phyloP scores from a whole-genome alignment of 2,888 invertebrate genomes.

The Hypena proboscidalis region DNA sequence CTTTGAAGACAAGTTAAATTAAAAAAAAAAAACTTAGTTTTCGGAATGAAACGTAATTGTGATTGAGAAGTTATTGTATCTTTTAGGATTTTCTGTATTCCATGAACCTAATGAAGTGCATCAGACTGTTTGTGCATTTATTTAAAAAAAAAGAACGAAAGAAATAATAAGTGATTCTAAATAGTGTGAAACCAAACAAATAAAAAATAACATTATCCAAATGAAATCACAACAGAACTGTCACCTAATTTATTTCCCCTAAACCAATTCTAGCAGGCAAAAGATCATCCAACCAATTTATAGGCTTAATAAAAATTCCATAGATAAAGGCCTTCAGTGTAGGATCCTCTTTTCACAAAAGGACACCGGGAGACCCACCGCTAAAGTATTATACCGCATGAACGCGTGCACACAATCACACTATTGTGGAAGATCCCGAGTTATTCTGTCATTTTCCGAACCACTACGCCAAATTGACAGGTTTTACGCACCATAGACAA shows the following conservation, averaged over 20 bases:
- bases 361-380: conserved; percentile 26
- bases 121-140: too few relatives aligned
- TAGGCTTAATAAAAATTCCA: conserved; percentile 33
- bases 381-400: conserved; percentile 43
- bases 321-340: conserved; percentile 36
- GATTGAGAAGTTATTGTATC: too few relatives aligned
- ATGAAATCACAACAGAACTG: not conserved
- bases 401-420: conserved; percentile 58
- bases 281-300: conserved; percentile 24
- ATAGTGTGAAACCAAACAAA: too few relatives aligned
- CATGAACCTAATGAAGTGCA: too few relatives aligned
- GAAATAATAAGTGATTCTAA: too few relatives aligned
- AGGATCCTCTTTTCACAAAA: conserved; percentile 32
- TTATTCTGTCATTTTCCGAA: conserved; percentile 75
- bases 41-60: too few relatives aligned
- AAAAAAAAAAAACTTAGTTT: too few relatives aligned
- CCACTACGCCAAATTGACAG: conserved; percentile 65
- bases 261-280: conserved; percentile 13
- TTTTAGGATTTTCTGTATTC: too few relatives aligned
- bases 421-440: conserved; percentile 52
- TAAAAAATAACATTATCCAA: too few relatives aligned
- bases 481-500: conserved; percentile 57
- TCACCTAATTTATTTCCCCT: not conserved
- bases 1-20: too few relatives aligned
- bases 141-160: too few relatives aligned